These are phyloP conservation scores for Phaethornis superciliosus DNA, from an alignment of 2,113 vertebrate genomes.

Conservation along the genomic window DNA sequence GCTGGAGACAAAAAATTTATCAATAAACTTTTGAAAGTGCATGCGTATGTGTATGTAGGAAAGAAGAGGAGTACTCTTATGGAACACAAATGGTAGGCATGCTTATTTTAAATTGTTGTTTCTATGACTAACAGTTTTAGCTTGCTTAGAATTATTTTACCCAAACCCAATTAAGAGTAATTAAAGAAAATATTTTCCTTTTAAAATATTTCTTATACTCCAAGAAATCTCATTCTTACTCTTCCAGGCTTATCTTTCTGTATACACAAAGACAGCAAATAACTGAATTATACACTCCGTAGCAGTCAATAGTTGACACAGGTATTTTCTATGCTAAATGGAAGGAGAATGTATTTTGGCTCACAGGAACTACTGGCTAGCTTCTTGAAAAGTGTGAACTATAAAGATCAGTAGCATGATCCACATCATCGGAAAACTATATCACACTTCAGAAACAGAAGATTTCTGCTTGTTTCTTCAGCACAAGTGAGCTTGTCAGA, in stretches of 20 bases:
- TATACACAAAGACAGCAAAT: neutral
- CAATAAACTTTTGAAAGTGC: neutral
- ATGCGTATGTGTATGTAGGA: neutral
- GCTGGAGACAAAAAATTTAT: neutral
- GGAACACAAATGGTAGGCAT: neutral
- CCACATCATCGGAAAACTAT: neutral
- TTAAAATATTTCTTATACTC: neutral
- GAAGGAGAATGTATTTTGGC: neutral
- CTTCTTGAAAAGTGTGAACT: neutral
- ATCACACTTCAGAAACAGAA: neutral
- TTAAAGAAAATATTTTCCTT: neutral
- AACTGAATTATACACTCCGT: neutral
- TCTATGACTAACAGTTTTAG: neutral
- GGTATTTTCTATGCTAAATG: neutral
- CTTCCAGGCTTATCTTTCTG: neutral
- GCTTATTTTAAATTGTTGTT: neutral
- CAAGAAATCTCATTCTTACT: neutral
- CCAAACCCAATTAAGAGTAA: neutral
- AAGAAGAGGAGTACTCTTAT: neutral
- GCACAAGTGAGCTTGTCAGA: neutral
- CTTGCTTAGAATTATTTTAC: neutral
- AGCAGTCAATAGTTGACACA: neutral
- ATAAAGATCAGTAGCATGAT: neutral
- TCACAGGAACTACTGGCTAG: neutral
- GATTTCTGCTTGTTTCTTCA: neutral